Evolutionary conservation across 2,888 invertebrate genomes (phyloP).

Genomic region (Yponomeuta malinellus): DNA sequence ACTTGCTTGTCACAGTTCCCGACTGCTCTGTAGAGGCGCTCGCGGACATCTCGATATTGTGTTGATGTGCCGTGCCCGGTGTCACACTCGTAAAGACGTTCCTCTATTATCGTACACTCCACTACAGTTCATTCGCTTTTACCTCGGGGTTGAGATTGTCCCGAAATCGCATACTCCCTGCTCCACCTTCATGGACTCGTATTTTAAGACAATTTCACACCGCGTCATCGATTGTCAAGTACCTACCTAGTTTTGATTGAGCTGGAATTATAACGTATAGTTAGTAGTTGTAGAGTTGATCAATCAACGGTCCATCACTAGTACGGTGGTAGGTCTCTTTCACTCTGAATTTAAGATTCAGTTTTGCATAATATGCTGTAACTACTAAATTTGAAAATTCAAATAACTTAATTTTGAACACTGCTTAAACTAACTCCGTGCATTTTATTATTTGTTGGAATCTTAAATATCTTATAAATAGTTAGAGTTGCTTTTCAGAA

Average conservation of each 20-base stretch:
- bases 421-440: too few species aligned
- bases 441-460: too few species aligned
- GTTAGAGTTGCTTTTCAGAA: too few species aligned
- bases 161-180: slow-evolving; percentile 6
- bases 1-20: slow-evolving; percentile 30
- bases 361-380: too few species aligned
- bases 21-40: slow-evolving; percentile 25
- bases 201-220: slow-evolving; percentile 9
- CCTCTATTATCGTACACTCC: slow-evolving; percentile 57
- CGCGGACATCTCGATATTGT: slow-evolving; percentile 38
- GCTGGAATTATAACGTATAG: not conserved
- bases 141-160: slow-evolving; percentile 9
- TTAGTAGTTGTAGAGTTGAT: too few species aligned
- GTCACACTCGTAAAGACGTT: slow-evolving; percentile 64
- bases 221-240: not conserved
- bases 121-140: slow-evolving; percentile 22
- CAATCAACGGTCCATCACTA: too few species aligned
- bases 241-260: not conserved
- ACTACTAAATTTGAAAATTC: too few species aligned
- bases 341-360: too few species aligned
- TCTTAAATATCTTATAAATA: too few species aligned
- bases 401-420: too few species aligned
- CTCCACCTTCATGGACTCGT: slow-evolving; percentile 8
- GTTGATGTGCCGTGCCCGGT: slow-evolving; percentile 59
- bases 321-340: too few species aligned